phyloP scores from a whole-genome alignment of 2,113 vertebrate genomes.

The Lepisosteus osseus region DNA sequence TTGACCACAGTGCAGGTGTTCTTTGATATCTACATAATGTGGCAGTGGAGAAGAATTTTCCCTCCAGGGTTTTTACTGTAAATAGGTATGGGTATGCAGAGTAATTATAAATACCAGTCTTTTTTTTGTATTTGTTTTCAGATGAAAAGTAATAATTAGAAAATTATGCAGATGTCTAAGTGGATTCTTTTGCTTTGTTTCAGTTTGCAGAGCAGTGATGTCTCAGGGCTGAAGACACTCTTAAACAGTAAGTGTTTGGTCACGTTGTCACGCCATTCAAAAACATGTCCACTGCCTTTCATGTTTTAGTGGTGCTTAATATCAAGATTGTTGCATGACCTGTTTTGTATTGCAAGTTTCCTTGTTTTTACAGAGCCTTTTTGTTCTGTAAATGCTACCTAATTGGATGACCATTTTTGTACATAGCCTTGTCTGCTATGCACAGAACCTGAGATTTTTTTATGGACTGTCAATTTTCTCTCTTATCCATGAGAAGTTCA shows the following conservation, averaged over 20 bases:
- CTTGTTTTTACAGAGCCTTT: constrained; percentile 3
- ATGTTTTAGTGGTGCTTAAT: constrained; percentile 9
- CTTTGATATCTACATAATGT: constrained; percentile 41
- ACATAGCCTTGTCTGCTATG: too few species aligned
- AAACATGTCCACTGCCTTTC: constrained; percentile 8
- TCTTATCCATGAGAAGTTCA: too few species aligned
- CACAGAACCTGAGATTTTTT: not conserved
- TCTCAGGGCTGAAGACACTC: constrained; percentile 62
- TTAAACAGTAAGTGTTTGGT: constrained; percentile 66
- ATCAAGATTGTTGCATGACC: constrained; percentile 1
- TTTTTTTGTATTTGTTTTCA: constrained; percentile 48
- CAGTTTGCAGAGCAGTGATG: constrained; percentile 73
- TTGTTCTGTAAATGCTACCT: not conserved
- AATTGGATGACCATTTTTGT: too few species aligned
- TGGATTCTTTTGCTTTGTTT: constrained; percentile 58
- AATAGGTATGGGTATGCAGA: constrained; percentile 16
- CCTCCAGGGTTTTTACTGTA: constrained; percentile 11
- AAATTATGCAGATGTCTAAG: constrained; percentile 37
- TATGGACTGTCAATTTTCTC: not conserved
- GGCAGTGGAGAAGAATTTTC: constrained; percentile 33
- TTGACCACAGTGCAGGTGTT: constrained; percentile 35
- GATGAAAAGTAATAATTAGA: constrained; percentile 38
- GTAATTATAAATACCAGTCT: constrained; percentile 28
- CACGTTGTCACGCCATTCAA: constrained; percentile 19
- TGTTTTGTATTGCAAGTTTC: not conserved